Evolutionary conservation across 2,888 invertebrate species (phyloP), one percentile per base, ranked within the genome.

Genomic region (Noctua comes): DNA sequence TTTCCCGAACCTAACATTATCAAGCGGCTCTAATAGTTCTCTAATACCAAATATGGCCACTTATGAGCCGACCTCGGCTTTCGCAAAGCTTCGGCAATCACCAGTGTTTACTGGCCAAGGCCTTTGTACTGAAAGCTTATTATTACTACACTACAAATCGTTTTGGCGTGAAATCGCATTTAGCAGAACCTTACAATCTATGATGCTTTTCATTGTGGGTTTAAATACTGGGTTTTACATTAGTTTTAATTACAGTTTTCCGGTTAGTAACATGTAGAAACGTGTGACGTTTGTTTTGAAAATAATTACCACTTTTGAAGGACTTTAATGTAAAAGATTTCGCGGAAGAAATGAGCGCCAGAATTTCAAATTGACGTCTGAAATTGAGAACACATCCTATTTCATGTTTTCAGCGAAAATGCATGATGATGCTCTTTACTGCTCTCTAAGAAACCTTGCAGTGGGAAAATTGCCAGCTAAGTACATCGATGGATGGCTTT

Each of bases 61-160:
- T 85, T 80, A 80, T 74, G 68, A 77, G 7, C 64, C 76, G 89
- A 81, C 91, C 92, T 90, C 90, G 91, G 80, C 82, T 86, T 90
- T 91, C 82, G 89, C 89, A 85, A 89, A 88, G 87, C 88, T 90
- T 85, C 78, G 88, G 85, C 93, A 91, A 91, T 92, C 91, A 87
- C 87, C 88, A 86, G 87, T 90, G 92, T 92, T 94, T 93, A 91
- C 89, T 82, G 79, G 65, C 90, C 95, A 96, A 95, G 95, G 95
- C 86, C 91, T 90, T 89, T 90, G 88, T 88, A 92, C 89, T 91
- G 91, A 91, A 92, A 92, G 85, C 91, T 90, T 88, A 66, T 90
- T 88, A 91, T 91, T 88, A 91, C 90, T 92, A 92, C 83, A 86
- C 83, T 79, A 77, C 87, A 84, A 90, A 91, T 90, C 88, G 88